Evolutionary conservation across 2,113 vertebrate genomes (phyloP).

Genomic region (Procavia capensis): DNA sequence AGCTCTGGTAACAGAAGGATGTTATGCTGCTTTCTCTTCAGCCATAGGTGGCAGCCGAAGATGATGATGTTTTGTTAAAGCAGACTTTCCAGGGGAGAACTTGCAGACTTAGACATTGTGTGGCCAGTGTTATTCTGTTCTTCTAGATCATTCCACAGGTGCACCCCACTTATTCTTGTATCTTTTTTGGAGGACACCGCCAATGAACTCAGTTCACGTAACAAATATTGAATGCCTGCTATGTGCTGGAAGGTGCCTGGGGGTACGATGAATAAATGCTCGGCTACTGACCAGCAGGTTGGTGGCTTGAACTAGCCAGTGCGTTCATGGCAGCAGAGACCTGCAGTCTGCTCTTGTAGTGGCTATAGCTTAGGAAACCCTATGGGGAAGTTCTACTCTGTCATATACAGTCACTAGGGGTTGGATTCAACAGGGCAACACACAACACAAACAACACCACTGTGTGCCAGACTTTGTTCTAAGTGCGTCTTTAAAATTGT

Average conservation of each 20-base stretch:
- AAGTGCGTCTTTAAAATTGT: background rate
- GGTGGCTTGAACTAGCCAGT: background rate
- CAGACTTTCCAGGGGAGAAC: background rate
- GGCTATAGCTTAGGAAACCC: background rate
- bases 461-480: background rate
- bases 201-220: background rate
- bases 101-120: background rate
- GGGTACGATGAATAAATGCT: background rate
- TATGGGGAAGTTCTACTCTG: background rate
- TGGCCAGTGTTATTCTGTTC: background rate
- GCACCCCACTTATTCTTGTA: background rate
- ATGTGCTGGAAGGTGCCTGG: background rate
- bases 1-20: background rate
- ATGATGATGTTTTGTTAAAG: background rate
- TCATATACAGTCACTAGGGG: background rate
- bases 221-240: background rate
- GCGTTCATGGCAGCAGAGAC: background rate
- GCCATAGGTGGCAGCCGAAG: background rate
- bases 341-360: background rate
- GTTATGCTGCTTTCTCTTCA: background rate
- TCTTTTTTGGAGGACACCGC: background rate
- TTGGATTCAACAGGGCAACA: background rate
- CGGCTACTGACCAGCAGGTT: background rate
- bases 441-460: background rate
- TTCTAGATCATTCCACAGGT: background rate